Conservation (phyloP, 2,888 invertebrate genomes). For the Hofmannophila pseudospretella region DNA sequence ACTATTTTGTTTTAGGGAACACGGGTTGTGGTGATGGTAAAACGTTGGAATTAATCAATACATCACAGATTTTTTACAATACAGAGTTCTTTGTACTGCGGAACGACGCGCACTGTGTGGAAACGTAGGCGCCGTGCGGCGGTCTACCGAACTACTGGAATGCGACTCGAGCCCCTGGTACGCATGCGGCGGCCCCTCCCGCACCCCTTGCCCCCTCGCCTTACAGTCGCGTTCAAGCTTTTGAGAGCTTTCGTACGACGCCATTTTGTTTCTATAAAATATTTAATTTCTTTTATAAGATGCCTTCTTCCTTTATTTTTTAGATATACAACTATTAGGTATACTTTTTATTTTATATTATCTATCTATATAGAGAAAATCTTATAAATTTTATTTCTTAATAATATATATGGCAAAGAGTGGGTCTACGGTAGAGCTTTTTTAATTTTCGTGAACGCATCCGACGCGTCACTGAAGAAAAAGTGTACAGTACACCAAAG, state of each 20-base stretch:
- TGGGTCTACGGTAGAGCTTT: neutral
- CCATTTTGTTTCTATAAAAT: constrained; percentile 14
- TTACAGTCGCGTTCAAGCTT: constrained; percentile 58
- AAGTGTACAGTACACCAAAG: constrained; percentile 1
- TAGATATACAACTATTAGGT: neutral
- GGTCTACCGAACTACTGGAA: constrained; percentile 69
- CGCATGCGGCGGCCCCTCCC: constrained; percentile 62
- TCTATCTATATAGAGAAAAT: too few relatives aligned
- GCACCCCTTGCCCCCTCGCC: constrained; percentile 21
- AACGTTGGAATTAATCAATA: constrained; percentile 75
- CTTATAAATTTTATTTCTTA: too few relatives aligned
- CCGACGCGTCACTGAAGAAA: constrained; percentile 3
- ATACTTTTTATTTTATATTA: too few relatives aligned
- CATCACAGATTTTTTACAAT: constrained; percentile 77
- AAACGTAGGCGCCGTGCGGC: constrained; percentile 57
- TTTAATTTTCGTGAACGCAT: neutral
- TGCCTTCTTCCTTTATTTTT: neutral
- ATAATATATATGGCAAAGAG: too few relatives aligned
- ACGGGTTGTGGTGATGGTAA: constrained; percentile 46
- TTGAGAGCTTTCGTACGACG: constrained; percentile 35
- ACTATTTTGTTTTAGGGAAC: constrained; percentile 28
- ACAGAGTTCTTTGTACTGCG: constrained; percentile 73
- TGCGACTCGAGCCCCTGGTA: constrained; percentile 57
- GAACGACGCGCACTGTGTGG: constrained; percentile 43
- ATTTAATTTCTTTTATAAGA: neutral